Percentiles rank a stretch among this genome's conserved stretches.
Evolutionary conservation across 92 coral and sea anemone genomes (phyloP).

Genomic region (Paramuricea clavata): DNA sequence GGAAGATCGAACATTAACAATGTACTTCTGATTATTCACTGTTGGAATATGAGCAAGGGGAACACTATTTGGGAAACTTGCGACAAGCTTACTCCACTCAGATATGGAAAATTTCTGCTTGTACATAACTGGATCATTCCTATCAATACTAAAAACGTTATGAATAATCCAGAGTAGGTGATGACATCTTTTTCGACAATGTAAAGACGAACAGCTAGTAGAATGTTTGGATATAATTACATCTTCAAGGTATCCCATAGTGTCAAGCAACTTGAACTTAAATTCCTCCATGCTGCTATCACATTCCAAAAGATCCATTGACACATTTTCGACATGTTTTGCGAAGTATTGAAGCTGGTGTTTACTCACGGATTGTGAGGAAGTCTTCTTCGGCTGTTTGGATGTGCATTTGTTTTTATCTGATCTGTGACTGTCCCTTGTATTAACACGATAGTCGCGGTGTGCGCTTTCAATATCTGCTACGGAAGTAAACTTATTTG

Average conservation of each 20-base stretch:
- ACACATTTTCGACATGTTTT: slow-evolving; percentile 46
- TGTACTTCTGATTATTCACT: slow-evolving; percentile 24
- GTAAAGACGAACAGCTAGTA: slow-evolving; percentile 46
- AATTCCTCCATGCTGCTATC: slow-evolving; percentile 47
- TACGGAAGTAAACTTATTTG: too few relatives aligned
- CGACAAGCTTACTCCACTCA: slow-evolving; percentile 28
- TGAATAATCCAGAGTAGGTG: slow-evolving; percentile 56
- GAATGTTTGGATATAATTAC: slow-evolving; percentile 49
- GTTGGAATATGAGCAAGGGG: too few relatives aligned
- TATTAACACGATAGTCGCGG: too few relatives aligned
- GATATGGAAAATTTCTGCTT: slow-evolving; percentile 37
- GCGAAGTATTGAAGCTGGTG: slow-evolving; percentile 12
- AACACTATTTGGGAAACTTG: background rate
- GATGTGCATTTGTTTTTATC: slow-evolving; percentile 47
- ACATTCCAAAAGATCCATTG: slow-evolving; percentile 57
- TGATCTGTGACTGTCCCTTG: slow-evolving; percentile 53
- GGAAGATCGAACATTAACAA: slow-evolving; percentile 43
- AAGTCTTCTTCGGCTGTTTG: background rate
- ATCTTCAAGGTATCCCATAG: slow-evolving; percentile 53
- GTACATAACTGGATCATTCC: slow-evolving; percentile 56
- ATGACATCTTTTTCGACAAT: slow-evolving; percentile 51
- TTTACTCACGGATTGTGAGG: background rate
- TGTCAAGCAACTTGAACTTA: slow-evolving; percentile 46
- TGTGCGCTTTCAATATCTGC: too few relatives aligned
- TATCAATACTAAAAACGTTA: slow-evolving; percentile 42